A percentile compares a stretch with the other conserved stretches of the same genome.
Conservation (phyloP, 2,888 invertebrate species). For the Melieria omissa region DNA sequence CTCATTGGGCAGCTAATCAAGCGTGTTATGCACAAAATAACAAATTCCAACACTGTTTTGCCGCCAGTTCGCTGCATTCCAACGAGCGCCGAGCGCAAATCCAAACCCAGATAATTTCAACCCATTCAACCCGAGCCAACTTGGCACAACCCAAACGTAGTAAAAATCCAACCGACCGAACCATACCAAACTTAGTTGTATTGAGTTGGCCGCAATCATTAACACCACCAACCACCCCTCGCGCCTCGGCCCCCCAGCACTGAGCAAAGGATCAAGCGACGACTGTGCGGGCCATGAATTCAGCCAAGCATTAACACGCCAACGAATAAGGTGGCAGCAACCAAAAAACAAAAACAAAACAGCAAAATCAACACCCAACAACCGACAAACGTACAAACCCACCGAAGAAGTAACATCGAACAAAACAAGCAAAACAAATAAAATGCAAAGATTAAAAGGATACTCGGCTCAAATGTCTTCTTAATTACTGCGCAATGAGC, state of each 20-base stretch:
- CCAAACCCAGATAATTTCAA: not conserved
- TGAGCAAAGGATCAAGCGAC: no score
- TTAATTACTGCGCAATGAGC: slow-evolving; percentile 59
- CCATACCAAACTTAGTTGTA: slow-evolving; percentile 8
- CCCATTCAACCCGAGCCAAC: not conserved
- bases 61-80: no score
- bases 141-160: slow-evolving; percentile 13
- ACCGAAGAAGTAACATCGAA: slow-evolving; percentile 43
- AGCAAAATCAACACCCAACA: slow-evolving; percentile 5
- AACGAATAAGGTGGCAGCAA: slow-evolving; percentile 11
- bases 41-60: slow-evolving; percentile 40
- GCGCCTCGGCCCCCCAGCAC: no score
- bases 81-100: not conserved
- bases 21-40: slow-evolving; percentile 54
- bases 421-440: slow-evolving; percentile 27
- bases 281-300: slow-evolving; percentile 30
- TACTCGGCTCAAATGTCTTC: slow-evolving; percentile 60
- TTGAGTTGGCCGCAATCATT: slow-evolving; percentile 31
- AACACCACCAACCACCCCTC: slow-evolving; percentile 14
- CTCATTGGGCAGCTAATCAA: slow-evolving; percentile 64
- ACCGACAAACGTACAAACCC: slow-evolving; percentile 10
- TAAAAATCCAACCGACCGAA: slow-evolving; percentile 26
- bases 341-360: slow-evolving; percentile 25
- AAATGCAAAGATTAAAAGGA: slow-evolving; percentile 56
- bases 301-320: slow-evolving; percentile 44